Percentiles rank a stretch among this genome's conserved stretches.
Conservation (phyloP, 2,888 invertebrate species). For the Lycia hirtaria region DNA sequence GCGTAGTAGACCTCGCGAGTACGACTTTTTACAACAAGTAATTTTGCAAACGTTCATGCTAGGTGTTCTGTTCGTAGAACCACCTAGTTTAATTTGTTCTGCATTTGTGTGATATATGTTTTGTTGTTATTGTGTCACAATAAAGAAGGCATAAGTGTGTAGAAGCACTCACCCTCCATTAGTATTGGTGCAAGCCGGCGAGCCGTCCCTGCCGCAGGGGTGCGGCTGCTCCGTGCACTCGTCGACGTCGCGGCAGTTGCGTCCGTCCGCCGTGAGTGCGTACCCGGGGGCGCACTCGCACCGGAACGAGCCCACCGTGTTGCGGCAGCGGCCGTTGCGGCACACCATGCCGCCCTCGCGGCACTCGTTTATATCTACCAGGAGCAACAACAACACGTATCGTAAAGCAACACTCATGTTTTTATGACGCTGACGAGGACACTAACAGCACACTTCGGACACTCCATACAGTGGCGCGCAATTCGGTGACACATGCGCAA, state of each 20-base stretch:
- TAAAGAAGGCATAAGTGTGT: neutral
- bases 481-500: no score
- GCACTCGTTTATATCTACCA: constrained; percentile 92
- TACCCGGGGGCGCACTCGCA: constrained; percentile 94
- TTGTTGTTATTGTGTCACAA: no score
- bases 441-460: no score
- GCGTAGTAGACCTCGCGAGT: no score
- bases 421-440: no score
- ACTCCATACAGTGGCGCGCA: no score
- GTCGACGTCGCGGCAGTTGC: constrained; percentile 92
- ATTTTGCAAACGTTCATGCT: no score
- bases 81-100: no score
- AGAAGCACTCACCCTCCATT: constrained; percentile 75
- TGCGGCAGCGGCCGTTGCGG: constrained; percentile 93
- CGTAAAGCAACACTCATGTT: no score
- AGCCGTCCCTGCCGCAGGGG: constrained; percentile 72
- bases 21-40: no score
- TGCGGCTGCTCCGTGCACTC: constrained; percentile 87
- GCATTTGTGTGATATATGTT: no score
- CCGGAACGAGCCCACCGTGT: constrained; percentile 91
- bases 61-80: no score
- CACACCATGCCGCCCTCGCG: constrained; percentile 93
- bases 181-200: constrained; percentile 76
- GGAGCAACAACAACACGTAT: neutral
- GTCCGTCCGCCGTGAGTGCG: constrained; percentile 89